Base-by-base conservation (phyloP, 2,797 vertebrate genomes). In the Xenentodon cancila region DNA sequence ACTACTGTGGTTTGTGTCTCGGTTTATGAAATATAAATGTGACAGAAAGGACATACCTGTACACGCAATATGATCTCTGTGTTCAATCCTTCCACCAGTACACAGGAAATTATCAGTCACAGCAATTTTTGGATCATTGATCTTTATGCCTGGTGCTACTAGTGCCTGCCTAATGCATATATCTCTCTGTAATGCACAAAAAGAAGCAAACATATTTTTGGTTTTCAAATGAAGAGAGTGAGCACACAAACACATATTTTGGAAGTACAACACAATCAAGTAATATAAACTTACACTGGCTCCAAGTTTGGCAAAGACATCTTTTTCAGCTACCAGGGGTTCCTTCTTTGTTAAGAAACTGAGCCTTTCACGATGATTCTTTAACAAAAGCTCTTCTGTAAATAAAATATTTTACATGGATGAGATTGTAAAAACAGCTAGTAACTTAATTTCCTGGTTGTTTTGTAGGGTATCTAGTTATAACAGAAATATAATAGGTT, bases 41-140 rank as follows among this genome's bases (percentile, higher is more conserved):
- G 48, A 60, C 18, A 42, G 8, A 43, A 1, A 1, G 4, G 43
- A 58, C 74, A 2, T 73, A 92, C 90, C 90, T 62, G 11, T 48
- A 42, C 89, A 91, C 5, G 89, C 42, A 54, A 89, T 79, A 13
- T 90, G 43, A 68, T 89, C 84, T 76, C 73, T 68, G 0, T 0
- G 0, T 3, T 58, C 72, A 1, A 0, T 0, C 0, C 0, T 34
- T 48, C 88, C 88, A 2, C 89, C 90, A 4, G 87, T 92, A 59
- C 90, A 91, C 47, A 92, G 50, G 68, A 92, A 91, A 68, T 85
- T 90, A 2, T 88, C 73, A 0, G 90, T 92, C 78, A 92, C 89
- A 5, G 56, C 53, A 0, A 42, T 32, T 3, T 20, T 62, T 22
- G 64, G 46, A 3, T 88, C 1, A 0, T 1, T 2, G 0, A 63